phyloP scores from a whole-genome alignment of 2,888 invertebrate species.

The Nomada hirtipes region DNA sequence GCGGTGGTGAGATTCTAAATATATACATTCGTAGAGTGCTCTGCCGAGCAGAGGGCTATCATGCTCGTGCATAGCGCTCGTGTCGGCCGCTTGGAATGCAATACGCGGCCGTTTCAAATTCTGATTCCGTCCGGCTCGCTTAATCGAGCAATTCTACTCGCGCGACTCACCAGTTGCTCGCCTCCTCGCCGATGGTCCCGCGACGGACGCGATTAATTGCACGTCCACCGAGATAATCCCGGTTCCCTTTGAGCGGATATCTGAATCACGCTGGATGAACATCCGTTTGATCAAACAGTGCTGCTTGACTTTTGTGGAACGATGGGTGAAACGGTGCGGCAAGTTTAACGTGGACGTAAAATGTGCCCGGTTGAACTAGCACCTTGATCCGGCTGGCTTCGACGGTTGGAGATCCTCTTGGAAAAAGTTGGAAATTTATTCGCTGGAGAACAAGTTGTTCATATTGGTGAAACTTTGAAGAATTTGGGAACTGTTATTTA shows the following conservation, averaged over 20 bases:
- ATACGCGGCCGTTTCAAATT: constrained; percentile 64
- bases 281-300: constrained; percentile 14
- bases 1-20: constrained; percentile 70
- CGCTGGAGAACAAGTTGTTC: no score
- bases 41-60: constrained; percentile 57
- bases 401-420: no score
- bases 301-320: not conserved
- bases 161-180: constrained; percentile 48
- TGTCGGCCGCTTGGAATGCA: constrained; percentile 65
- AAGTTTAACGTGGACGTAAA: not conserved
- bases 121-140: constrained; percentile 36
- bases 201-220: constrained; percentile 50
- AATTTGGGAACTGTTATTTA: no score
- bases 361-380: no score
- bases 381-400: no score
- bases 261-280: constrained; percentile 29
- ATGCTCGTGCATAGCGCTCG: constrained; percentile 18
- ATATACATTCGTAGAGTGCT: constrained; percentile 71
- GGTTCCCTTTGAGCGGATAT: constrained; percentile 30
- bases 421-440: no score
- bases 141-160: constrained; percentile 53
- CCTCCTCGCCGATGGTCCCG: constrained; percentile 15
- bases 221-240: constrained; percentile 49
- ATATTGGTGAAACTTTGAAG: no score
- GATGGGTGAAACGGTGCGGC: not conserved